These are phyloP conservation scores for Antechinus stuartii DNA, from an alignment of 2,113 vertebrate species.

Conservation along the genomic window DNA sequence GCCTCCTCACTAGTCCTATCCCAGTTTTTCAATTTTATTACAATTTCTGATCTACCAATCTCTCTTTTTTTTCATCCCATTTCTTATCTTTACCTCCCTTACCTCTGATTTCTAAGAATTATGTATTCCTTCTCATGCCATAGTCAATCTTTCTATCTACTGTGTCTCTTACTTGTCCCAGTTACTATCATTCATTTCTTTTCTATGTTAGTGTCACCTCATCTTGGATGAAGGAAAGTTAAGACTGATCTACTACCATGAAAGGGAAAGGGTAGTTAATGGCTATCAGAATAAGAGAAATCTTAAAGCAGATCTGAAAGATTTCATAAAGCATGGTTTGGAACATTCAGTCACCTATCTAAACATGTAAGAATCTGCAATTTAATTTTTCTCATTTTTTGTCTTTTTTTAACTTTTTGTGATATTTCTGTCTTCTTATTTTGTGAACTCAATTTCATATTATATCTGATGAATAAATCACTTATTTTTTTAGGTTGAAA, in stretches of 20 bases:
- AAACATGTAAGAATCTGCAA: neutral
- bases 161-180: neutral
- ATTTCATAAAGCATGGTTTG: neutral
- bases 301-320: neutral
- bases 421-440: neutral
- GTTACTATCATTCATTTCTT: neutral
- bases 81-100: neutral
- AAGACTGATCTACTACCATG: neutral
- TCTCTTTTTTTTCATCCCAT: neutral
- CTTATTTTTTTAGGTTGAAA: neutral
- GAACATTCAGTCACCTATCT: neutral
- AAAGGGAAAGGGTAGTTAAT: neutral
- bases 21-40: neutral
- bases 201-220: neutral
- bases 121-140: neutral
- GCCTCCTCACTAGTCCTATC: neutral
- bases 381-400: neutral
- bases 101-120: neutral
- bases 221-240: neutral
- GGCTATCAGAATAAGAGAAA: neutral
- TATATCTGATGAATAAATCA: no score
- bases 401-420: neutral
- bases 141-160: neutral
- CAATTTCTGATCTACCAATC: neutral
- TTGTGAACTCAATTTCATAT: neutral